Conservation (phyloP, 2,888 invertebrate genomes). For the Trachelus troglodyta region DNA sequence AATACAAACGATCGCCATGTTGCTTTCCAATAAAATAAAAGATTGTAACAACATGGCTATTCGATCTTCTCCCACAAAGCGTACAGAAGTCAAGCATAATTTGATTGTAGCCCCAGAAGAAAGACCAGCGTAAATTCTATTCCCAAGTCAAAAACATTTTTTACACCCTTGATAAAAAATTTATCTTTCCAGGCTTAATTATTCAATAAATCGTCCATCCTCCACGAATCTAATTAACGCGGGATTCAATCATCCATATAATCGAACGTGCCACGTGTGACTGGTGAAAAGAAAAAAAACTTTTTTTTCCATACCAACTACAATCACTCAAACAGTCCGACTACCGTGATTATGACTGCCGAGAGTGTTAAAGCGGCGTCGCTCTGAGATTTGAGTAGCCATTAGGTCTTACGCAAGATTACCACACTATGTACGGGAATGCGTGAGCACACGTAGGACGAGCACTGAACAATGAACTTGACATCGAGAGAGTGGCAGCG, state of each 20-base stretch:
- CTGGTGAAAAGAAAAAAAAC: neutral
- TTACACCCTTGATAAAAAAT: too few relatives aligned
- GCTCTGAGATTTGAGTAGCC: conserved; percentile 12
- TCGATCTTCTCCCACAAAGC: neutral
- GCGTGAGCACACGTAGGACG: conserved; percentile 52
- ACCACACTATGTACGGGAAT: conserved; percentile 46
- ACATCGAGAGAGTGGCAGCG: conserved; percentile 36
- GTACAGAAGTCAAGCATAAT: neutral
- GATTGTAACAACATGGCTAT: too few relatives aligned
- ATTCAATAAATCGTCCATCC: neutral
- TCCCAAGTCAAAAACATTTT: too few relatives aligned
- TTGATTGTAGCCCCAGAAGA: neutral
- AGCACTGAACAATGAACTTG: conserved; percentile 56
- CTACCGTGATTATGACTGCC: neutral
- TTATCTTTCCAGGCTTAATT: neutral
- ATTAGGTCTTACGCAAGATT: conserved; percentile 43
- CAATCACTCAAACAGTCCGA: neutral
- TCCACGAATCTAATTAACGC: neutral
- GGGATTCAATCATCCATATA: neutral
- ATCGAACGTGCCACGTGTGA: neutral
- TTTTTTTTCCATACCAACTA: neutral
- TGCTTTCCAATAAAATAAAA: too few relatives aligned
- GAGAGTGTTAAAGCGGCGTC: neutral
- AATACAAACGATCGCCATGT: too few relatives aligned
- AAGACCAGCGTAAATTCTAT: too few relatives aligned